Evolutionary conservation across 2,113 vertebrate genomes (phyloP).

Genomic region (Beaufortia kweichowensis): DNA sequence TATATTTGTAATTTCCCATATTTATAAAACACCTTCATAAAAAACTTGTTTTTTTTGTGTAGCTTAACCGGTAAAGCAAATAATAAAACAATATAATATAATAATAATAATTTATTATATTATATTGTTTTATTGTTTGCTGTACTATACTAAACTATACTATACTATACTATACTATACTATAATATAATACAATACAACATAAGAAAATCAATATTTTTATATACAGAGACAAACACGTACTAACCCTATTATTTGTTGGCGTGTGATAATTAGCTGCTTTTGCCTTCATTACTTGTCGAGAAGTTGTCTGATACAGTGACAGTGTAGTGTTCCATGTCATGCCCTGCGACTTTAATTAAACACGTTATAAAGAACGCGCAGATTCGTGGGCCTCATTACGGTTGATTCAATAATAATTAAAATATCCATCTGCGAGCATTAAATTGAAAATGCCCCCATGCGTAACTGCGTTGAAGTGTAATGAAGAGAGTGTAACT

Average conservation of each 20-base stretch:
- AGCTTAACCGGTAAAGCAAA: too few species aligned
- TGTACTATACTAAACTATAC: too few species aligned
- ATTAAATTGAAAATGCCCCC: slow-evolving; percentile 69
- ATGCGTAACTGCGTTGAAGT: slow-evolving; percentile 57
- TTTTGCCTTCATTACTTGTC: slow-evolving; percentile 34
- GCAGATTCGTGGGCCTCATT: slow-evolving; percentile 59
- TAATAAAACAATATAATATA: too few species aligned
- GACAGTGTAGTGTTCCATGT: slow-evolving; percentile 48
- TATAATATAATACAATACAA: background rate
- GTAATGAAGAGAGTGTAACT: slow-evolving; percentile 42
- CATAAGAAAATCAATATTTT: slow-evolving; percentile 20
- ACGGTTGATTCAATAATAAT: slow-evolving; percentile 68
- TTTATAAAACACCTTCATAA: too few species aligned
- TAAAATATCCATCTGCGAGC: slow-evolving; percentile 70
- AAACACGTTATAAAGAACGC: slow-evolving; percentile 56
- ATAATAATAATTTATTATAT: too few species aligned
- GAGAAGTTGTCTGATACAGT: slow-evolving; percentile 47
- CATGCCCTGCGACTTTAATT: slow-evolving; percentile 61
- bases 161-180: too few species aligned
- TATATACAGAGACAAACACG: slow-evolving; percentile 25
- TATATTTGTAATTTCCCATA: background rate
- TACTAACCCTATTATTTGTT: slow-evolving; percentile 24
- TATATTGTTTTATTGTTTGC: too few species aligned
- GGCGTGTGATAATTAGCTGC: slow-evolving; percentile 27
- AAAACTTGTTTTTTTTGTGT: too few species aligned